phyloP scores from a whole-genome alignment of 2,797 vertebrate genomes.

The Brachyalestes nurse region DNA sequence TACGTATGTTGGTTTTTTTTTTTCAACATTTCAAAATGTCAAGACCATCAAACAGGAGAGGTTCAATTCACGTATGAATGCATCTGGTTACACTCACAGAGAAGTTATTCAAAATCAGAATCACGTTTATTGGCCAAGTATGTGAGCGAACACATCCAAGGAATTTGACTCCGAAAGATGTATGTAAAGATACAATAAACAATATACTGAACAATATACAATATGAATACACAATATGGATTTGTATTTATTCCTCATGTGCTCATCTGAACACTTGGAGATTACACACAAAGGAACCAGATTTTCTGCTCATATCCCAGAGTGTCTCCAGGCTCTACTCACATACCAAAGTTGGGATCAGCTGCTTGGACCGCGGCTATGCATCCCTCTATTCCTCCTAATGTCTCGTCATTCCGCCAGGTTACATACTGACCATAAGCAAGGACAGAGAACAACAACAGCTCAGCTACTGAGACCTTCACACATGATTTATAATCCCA shows the following conservation, averaged over 20 bases:
- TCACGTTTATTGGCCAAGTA: no score
- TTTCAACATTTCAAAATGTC: background rate
- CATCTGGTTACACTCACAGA: no score
- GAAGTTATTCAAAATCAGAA: no score
- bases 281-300: background rate
- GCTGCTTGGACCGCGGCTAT: constrained; percentile 82
- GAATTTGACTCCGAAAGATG: no score
- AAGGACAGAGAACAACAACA: constrained; percentile 10
- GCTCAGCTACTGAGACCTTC: background rate
- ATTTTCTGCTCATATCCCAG: background rate
- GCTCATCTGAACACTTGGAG: background rate
- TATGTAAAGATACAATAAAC: no score
- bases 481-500: background rate
- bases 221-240: no score
- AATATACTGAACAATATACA: no score
- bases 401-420: constrained; percentile 84
- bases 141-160: no score
- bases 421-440: constrained; percentile 74
- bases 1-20: background rate
- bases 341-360: constrained; percentile 91
- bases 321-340: background rate
- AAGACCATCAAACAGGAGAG: background rate
- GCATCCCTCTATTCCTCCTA: constrained; percentile 90
- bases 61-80: background rate
- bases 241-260: background rate